Evolutionary conservation across 2,888 invertebrate genomes (phyloP), one percentile per base, ranked within the genome.

Genomic region (Furcula furcula): DNA sequence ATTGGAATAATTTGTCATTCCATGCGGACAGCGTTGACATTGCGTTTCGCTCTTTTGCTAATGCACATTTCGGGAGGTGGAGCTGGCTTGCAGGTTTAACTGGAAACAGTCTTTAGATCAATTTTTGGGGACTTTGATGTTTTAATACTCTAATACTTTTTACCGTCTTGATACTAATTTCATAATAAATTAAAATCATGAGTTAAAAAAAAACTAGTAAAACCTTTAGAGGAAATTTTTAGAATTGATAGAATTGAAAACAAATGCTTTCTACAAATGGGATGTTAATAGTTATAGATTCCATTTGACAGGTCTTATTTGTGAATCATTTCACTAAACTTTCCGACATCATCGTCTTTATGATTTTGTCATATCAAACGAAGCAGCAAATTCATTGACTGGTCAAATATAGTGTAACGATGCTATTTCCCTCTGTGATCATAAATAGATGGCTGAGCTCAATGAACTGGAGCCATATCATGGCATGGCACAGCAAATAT

Each of bases 1-100:
- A 68, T 76, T 65, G 60, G 64, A 66, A 83, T 77, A 78, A 86
- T 86, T 86, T 83, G 81, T 87, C 86, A 84, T 83, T 66, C 58
- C 53, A 56, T 55, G 65, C 60, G 72, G 80, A 73, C 76, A 69
- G 70, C 67, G 85, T 71, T 82, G 84, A 84, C 82, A 67, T 66
- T 60, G 54, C 75, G 83, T 67, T 73, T 74, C 72, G 78, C 73
- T 62, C 57, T 61, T 66, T 63, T 76, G 84, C 78, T 81, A 84
- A 85, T 83, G 76, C 63, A 64, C 14, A 64, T 76, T 80, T 76
- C 61, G 62, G 67, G 59, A 63, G 65, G 60, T 57, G 56, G 49
- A 62, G 46, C 56, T 55, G 46, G 58, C 57, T 56, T 40, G 41
- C 31, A 44, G 51, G 49, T 56, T 65, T 68, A 58, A 59, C 46